phyloP scores from a whole-genome alignment of 2,113 vertebrate species.

The Odontesthes bonariensis region DNA sequence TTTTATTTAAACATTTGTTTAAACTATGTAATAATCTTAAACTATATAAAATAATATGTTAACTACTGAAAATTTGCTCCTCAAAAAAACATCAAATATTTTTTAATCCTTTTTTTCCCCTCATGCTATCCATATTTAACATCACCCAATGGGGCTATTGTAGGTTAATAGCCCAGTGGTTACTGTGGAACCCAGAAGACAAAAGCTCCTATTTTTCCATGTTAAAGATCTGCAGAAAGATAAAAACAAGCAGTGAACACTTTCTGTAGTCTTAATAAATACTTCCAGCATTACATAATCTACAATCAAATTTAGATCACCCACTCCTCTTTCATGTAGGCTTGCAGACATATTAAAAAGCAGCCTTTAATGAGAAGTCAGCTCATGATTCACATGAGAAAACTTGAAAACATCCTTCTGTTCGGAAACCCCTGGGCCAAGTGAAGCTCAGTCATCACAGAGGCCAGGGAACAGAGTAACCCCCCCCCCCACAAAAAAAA shows the following conservation, averaged over 20 bases:
- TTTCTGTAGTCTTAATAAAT: slow-evolving; percentile 12
- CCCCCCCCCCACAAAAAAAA: not conserved
- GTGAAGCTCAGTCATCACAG: slow-evolving; percentile 39
- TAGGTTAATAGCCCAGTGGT: not conserved
- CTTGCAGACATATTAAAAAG: slow-evolving; percentile 57
- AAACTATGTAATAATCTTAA: too few relatives aligned
- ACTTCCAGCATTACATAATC: slow-evolving; percentile 43
- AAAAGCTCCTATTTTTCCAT: not conserved
- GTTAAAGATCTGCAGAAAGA: slow-evolving; percentile 6
- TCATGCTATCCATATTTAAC: not conserved
- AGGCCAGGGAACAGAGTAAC: slow-evolving; percentile 43
- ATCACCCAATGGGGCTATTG: not conserved
- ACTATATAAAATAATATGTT: too few relatives aligned
- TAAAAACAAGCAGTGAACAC: not conserved
- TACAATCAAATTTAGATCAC: slow-evolving; percentile 47
- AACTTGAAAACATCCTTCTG: slow-evolving; percentile 68
- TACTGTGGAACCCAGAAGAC: not conserved
- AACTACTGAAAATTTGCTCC: too few relatives aligned
- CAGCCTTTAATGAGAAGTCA: slow-evolving; percentile 71
- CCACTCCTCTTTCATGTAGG: slow-evolving; percentile 62
- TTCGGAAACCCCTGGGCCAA: slow-evolving; percentile 65
- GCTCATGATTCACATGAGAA: slow-evolving; percentile 65
- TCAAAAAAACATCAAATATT: too few relatives aligned
- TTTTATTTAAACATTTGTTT: not conserved
- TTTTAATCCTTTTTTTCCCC: not conserved